Base-by-base conservation (phyloP, 2,797 vertebrate genomes). In the Mormyrus hasselquistii region DNA sequence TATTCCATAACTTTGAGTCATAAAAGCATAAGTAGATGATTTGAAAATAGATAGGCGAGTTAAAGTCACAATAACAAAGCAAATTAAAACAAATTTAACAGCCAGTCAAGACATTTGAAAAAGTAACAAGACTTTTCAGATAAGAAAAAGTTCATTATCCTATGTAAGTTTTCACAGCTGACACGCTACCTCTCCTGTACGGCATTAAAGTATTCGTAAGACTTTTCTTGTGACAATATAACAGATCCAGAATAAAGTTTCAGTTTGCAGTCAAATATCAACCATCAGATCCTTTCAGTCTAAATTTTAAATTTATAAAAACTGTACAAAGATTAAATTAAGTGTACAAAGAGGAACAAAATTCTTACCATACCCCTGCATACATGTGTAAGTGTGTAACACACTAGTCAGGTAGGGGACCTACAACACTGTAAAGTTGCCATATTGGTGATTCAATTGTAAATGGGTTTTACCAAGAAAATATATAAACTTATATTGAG, bases 1-100 rank as follows among this genome's bases (percentile, higher is more conserved):
- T 79, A 79, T 79, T 79, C 73, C 73, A 79, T 8, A 79, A 38
- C 38, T 79, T 44, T 79, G 73, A 79, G 73, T 44, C 73, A 79
- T 44, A 79, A 79, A 79, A 79, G 38, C 73, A 19, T 29, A 2
- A 44, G 73, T 79, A 79, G 38, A 76, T 41, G 16, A 34, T 73
- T 73, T 41, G 73, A 79, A 41, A 76, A 76, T 41, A 4, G 44
- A 79, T 44, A 19, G 38, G 16, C 9, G 73, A 79, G 16, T 79
- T 41, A 65, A 59, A 41, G 34, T 41, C 73, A 79, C 7, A 79
- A n/a, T 41, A 79, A 79, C 38, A 38, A 79, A 79, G 73, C 38
- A 79, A 41, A 44, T 79, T 79, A 41, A 19, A 79, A 44, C 14
- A 79, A 69, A 69, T 73, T 34, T 38, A 34, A 79, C 38, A 44